phyloP scores from a whole-genome alignment of 2,113 vertebrate species.

The Chelonoidis abingdonii region DNA sequence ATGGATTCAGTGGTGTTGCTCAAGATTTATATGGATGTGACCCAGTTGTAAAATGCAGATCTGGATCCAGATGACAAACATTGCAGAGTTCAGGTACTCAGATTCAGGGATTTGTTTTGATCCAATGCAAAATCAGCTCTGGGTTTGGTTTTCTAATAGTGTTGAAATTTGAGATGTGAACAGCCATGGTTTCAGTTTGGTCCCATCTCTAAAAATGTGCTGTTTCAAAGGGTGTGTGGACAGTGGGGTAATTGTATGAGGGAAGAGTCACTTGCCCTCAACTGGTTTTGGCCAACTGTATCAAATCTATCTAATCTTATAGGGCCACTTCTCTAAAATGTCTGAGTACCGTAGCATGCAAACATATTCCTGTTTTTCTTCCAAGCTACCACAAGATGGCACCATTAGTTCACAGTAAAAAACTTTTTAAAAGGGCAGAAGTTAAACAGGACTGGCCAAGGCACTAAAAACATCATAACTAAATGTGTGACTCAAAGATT shows the following conservation, averaged over 20 bases:
- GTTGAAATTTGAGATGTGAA: not conserved
- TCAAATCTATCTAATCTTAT: too few relatives aligned
- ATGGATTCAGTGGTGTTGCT: not conserved
- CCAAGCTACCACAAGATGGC: slow-evolving; percentile 43
- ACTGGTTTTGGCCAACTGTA: too few relatives aligned
- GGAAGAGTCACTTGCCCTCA: too few relatives aligned
- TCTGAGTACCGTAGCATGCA: not conserved
- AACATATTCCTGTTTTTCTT: not conserved
- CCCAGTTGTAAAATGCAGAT: not conserved
- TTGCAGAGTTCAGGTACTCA: fast-evolving
- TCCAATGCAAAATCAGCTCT: not conserved
- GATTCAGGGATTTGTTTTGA: not conserved
- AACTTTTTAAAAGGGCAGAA: fast-evolving
- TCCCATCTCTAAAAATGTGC: not conserved
- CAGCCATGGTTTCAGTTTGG: not conserved
- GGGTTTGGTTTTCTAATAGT: not conserved
- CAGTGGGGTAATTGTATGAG: not conserved
- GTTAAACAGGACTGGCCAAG: fast-evolving
- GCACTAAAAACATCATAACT: fast-evolving
- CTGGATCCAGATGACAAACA: not conserved
- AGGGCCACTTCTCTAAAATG: too few relatives aligned
- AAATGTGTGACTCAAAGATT: not conserved
- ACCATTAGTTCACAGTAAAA: not conserved
- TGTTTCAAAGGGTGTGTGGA: not conserved
- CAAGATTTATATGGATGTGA: not conserved